Conservation (phyloP, 2,888 invertebrate species). For the Tholera decimalis region DNA sequence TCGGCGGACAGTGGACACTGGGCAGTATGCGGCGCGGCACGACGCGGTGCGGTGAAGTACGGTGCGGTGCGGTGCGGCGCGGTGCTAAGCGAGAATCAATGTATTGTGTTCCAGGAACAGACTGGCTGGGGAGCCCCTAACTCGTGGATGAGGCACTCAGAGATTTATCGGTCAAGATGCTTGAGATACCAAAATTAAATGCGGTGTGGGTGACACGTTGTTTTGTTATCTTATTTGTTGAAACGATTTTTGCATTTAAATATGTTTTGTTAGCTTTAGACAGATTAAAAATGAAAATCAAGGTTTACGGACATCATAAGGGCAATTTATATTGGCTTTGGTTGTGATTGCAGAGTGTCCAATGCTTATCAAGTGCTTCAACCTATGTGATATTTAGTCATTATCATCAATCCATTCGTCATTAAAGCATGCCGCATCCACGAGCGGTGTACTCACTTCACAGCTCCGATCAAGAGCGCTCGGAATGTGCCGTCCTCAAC, state of each 20-base stretch:
- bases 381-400: neutral
- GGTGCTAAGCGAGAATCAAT: constrained; percentile 88
- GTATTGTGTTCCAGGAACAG: constrained; percentile 87
- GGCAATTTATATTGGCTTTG: neutral
- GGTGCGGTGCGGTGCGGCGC: constrained; percentile 71
- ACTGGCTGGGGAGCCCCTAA: constrained; percentile 63
- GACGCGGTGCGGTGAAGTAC: constrained; percentile 64
- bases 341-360: neutral
- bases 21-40: constrained; percentile 42
- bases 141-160: constrained; percentile 71
- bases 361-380: too few species aligned
- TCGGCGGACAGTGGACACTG: constrained; percentile 51
- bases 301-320: neutral
- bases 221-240: neutral
- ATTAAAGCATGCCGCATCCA: constrained; percentile 68
- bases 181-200: neutral
- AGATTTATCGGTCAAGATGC: constrained; percentile 27
- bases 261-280: neutral
- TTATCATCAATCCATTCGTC: neutral
- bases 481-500: constrained; percentile 82
- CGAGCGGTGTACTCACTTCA: constrained; percentile 45
- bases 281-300: neutral
- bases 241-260: neutral
- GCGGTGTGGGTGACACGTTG: neutral
- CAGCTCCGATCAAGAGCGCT: constrained; percentile 66